Base-by-base conservation (phyloP, 2,888 invertebrate genomes). In the Tholera decimalis region DNA sequence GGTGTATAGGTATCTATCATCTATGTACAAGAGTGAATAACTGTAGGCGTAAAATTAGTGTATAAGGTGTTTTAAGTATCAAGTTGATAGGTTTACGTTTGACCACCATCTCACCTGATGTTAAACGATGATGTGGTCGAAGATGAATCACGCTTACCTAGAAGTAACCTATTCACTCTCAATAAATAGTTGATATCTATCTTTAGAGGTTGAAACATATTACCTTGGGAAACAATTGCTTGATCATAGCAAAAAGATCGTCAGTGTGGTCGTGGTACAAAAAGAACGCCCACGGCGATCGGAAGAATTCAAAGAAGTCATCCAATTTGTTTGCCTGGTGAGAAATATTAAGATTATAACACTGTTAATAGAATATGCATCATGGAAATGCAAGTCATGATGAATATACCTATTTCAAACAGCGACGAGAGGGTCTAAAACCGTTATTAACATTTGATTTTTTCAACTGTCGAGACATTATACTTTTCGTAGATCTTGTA, bases 301-400 rank as follows among this genome's bases (percentile, higher is more conserved):
- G 93, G 88, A 97, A 97, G 88, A 96, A 97, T 26, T 96, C 93
- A 85, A 95, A 97, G 41, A 97, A 96, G 87, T 98, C 97, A 18
- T 95, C 91, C 58, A 98, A 96, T 80, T 96, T 91, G 82, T 95
- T 89, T 13, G 92, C 83, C 94, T 95, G 84, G 60, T 80, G 56
- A 60, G 72, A 77, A 66, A 43, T 37, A 67, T 46, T 41, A 18
- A 30, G 18, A 67, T 54, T 24, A 37, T 37, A 46, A 33, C 3
- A 49, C 7, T 47, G 35, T 49, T 37, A 3, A 62, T 47, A 39
- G 18, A 33, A 44, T 24, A 13, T 3, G 9, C 22, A 44, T 43
- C 39, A 9, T 30, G 13, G 4, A 49, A 24, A 46, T 35, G 63
- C 50, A 72, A 72, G 72, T 72, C 72, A 71, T 51, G 37, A 4